A percentile compares a stretch with the other conserved stretches of the same genome.
These are phyloP conservation scores for Synanthedon myopaeformis DNA, from an alignment of 2,888 invertebrate species.

Conservation along the genomic window DNA sequence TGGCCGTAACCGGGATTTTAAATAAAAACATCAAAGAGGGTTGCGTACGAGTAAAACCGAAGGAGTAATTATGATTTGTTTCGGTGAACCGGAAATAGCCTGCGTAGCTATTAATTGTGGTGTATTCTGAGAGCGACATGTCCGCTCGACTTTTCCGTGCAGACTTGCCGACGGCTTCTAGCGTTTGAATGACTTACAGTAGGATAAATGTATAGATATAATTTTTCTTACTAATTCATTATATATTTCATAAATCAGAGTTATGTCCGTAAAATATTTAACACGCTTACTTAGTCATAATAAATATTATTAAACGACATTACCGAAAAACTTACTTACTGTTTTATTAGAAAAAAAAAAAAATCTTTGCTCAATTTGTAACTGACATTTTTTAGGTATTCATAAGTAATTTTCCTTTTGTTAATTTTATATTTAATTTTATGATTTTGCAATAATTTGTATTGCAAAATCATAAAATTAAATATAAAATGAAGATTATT, in stretches of 20 bases:
- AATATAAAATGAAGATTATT: too few species aligned
- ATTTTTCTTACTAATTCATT: too few species aligned
- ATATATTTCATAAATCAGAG: not conserved
- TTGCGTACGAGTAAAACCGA: slow-evolving; percentile 52
- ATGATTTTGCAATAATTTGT: too few species aligned
- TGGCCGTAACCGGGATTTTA: slow-evolving; percentile 60
- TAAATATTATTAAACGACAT: not conserved
- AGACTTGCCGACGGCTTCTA: slow-evolving; percentile 20
- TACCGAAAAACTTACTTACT: too few species aligned
- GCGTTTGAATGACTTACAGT: not conserved
- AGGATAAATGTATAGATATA: too few species aligned
- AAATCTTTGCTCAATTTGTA: too few species aligned
- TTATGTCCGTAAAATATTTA: too few species aligned
- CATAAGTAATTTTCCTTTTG: too few species aligned
- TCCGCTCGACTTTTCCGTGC: slow-evolving; percentile 9
- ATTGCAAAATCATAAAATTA: too few species aligned
- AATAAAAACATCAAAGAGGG: slow-evolving; percentile 69
- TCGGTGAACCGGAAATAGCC: slow-evolving; percentile 68
- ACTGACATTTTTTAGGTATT: too few species aligned
- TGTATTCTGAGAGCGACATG: slow-evolving; percentile 47
- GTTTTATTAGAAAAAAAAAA: too few species aligned
- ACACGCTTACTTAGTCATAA: not conserved
- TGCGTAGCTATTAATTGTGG: slow-evolving; percentile 60
- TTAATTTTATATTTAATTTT: too few species aligned
- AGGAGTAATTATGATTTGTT: slow-evolving; percentile 67